These are phyloP conservation scores for Lasioglossum pauxillum DNA, from an alignment of 2,888 invertebrate genomes.

Conservation along the genomic window DNA sequence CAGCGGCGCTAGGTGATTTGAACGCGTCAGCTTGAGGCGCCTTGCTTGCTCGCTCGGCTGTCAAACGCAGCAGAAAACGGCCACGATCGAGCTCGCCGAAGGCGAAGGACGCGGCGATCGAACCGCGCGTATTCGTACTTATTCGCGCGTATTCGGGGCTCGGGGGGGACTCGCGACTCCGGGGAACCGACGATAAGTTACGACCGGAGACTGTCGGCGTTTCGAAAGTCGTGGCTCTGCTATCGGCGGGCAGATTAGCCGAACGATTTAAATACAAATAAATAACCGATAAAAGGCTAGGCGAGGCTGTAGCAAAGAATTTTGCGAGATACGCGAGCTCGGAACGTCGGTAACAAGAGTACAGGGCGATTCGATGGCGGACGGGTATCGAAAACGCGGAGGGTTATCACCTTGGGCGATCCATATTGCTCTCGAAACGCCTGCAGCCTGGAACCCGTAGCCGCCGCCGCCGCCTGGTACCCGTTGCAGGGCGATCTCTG, in stretches of 20 bases:
- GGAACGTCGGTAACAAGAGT: constrained; percentile 1
- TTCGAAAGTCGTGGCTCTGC: constrained; percentile 43
- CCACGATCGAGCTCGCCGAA: background rate
- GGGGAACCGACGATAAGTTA: background rate
- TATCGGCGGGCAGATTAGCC: constrained; percentile 61
- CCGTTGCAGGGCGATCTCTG: constrained; percentile 64
- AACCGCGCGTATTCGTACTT: background rate
- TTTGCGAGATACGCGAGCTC: background rate
- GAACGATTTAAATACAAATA: constrained; percentile 40
- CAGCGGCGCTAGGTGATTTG: background rate
- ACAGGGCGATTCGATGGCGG: constrained; percentile 60
- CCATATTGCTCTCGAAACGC: constrained; percentile 55
- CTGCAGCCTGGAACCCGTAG: constrained; percentile 20
- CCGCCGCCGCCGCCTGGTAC: background rate
- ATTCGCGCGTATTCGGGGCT: too few species aligned
- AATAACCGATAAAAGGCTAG: background rate
- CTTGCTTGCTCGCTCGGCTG: background rate
- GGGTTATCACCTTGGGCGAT: constrained; percentile 72
- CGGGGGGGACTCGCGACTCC: background rate
- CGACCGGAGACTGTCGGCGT: constrained; percentile 22
- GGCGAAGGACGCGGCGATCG: constrained; percentile 8
- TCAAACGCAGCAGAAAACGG: background rate
- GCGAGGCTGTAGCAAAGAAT: background rate
- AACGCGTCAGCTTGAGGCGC: constrained; percentile 6
- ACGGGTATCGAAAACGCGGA: constrained; percentile 56